Evolutionary conservation across 2,113 vertebrate genomes (phyloP), one percentile per base, ranked within the genome.

Genomic region (Theristicus caerulescens): DNA sequence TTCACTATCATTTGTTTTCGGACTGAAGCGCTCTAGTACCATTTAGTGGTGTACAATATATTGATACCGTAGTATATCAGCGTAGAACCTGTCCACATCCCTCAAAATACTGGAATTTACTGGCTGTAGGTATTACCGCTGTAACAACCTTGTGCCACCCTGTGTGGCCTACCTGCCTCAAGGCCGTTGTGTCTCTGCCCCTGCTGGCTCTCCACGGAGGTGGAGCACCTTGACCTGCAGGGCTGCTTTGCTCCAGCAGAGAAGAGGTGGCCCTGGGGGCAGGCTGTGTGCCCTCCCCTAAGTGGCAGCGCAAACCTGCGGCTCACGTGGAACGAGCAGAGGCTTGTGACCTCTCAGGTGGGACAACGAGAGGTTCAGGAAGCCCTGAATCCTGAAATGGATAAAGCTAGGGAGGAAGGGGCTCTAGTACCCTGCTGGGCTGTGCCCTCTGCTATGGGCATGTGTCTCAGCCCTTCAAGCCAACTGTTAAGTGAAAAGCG

Each of bases 1-100:
- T 72, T 95, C 55, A 40, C 20, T 32, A 16, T 54, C 16, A 26
- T 2, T 67, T 69, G 9, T 65, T 83, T 70, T 40, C 62, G 73
- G 66, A 73, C 16, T 5, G 11, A 62, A 86, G 46, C 2, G 15
- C 64, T 40, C 19, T 10, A 49, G 29, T n/a, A 54, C n/a, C 27
- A 15, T 34, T 59, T 46, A 25, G 25, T 20, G 27, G n/a, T 32
- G 74, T 18, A 34, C 24, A 22, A 6, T 40, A 17, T 5, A 49
- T 20, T 1, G 5, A 25, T 19, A 16, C 38, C 52, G 8, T 1
- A 22, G 21, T 15, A 0, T 5, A 27, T 44, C 34, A 7, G 29
- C 16, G 18, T 17, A 52, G 51, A 93, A 46, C 14, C 34, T 64
- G 13, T 9, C 22, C 7, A 11, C 11, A 4, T 42, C 46, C 79